Conservation (phyloP, 2,888 invertebrate species). For the Willowsia nigromaculata region DNA sequence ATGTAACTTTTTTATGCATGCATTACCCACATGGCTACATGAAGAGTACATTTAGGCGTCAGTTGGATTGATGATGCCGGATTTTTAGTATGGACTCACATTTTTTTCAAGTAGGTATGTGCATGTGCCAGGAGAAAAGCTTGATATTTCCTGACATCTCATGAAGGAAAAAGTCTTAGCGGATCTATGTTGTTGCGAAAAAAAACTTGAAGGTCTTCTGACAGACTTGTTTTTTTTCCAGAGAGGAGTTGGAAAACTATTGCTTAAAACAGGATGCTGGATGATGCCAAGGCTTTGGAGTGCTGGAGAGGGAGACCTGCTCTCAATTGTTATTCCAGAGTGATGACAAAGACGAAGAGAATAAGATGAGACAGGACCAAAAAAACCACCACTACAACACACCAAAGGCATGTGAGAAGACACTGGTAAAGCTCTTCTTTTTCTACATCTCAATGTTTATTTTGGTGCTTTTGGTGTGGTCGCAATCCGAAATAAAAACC, state of each 20-base stretch:
- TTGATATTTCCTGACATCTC: constrained; percentile 37
- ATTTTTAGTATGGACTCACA: constrained; percentile 10
- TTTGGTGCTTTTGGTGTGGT: constrained; percentile 18
- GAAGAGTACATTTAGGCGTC: constrained; percentile 40
- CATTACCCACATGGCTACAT: neutral
- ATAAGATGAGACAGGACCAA: neutral
- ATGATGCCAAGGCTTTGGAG: neutral
- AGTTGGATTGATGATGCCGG: constrained; percentile 57
- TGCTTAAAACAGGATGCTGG: neutral
- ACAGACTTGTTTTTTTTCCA: neutral
- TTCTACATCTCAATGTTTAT: neutral
- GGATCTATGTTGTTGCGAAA: constrained; percentile 27
- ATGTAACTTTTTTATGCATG: neutral
- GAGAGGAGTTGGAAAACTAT: neutral
- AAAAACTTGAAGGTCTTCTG: constrained; percentile 26
- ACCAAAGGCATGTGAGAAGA: neutral
- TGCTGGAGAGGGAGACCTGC: neutral
- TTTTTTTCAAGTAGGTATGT: neutral
- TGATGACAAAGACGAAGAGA: neutral
- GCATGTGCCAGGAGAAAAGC: neutral
- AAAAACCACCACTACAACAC: neutral
- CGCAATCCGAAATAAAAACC: neutral
- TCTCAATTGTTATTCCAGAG: constrained; percentile 20
- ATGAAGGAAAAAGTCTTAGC: constrained; percentile 29
- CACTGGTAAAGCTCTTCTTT: neutral